Percentiles rank a stretch among this genome's conserved stretches.
These are phyloP conservation scores for Nebria ingens DNA, from an alignment of 1,140 invertebrate species.

Conservation along the genomic window DNA sequence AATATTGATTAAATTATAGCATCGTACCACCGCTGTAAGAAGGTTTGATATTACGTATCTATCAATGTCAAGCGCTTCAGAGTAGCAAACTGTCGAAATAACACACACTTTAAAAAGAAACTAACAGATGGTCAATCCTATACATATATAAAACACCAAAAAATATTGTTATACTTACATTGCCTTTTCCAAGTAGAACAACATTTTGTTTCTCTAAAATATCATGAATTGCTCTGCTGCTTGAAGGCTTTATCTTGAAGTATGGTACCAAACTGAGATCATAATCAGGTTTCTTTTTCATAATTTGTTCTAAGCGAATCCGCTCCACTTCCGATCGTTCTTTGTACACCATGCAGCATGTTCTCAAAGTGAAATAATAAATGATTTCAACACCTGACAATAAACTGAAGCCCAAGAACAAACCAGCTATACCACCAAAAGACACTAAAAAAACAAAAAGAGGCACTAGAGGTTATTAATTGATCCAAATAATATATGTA, in stretches of 20 bases:
- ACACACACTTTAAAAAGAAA: too few relatives aligned
- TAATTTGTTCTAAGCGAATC: slow-evolving; percentile 17
- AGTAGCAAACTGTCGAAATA: too few relatives aligned
- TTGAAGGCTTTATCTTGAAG: slow-evolving; percentile 22
- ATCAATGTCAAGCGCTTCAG: too few relatives aligned
- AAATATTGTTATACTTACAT: slow-evolving; percentile 14
- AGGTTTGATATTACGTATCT: too few relatives aligned
- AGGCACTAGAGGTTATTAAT: too few relatives aligned
- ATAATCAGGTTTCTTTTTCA: slow-evolving; percentile 20
- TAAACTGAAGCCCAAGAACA: slow-evolving; percentile 64
- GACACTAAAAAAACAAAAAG: slow-evolving; percentile 47
- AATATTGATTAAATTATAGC: too few relatives aligned
- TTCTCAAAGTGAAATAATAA: slow-evolving; percentile 59
- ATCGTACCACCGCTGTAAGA: too few relatives aligned
- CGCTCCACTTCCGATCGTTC: slow-evolving; percentile 24
- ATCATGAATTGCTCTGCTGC: slow-evolving; percentile 20
- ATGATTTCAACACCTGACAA: slow-evolving; percentile 59
- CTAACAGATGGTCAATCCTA: too few relatives aligned
- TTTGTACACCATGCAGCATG: slow-evolving; percentile 48
- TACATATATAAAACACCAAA: not conserved
- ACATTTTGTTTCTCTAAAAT: slow-evolving; percentile 13
- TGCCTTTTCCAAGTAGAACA: not conserved
- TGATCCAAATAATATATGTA: too few relatives aligned
- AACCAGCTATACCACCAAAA: slow-evolving; percentile 62
- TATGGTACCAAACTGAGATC: slow-evolving; percentile 28